Evolutionary conservation across 1,140 invertebrate species (phyloP).

Genomic region (Diabrotica virgifera): DNA sequence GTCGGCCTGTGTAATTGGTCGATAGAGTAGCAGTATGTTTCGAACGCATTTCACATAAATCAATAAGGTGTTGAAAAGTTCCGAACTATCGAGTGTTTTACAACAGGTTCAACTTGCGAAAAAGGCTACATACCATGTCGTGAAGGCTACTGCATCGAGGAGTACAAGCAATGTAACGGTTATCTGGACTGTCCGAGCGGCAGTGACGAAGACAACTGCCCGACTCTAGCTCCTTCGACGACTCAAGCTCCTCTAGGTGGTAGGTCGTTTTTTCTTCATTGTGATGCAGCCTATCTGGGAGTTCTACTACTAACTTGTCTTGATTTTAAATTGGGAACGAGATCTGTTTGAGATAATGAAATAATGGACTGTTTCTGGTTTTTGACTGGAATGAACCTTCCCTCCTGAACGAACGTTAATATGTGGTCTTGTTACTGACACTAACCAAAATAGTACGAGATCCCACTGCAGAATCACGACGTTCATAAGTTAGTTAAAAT

Average conservation of each 20-base stretch:
- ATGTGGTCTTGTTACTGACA: too few relatives aligned
- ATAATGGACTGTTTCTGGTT: too few relatives aligned
- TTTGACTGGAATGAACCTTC: too few relatives aligned
- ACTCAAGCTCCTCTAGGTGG: neutral
- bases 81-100: conserved; percentile 6
- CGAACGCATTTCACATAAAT: too few relatives aligned
- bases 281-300: neutral
- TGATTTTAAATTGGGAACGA: too few relatives aligned
- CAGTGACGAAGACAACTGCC: conserved; percentile 67
- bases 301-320: neutral
- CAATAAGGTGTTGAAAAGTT: neutral
- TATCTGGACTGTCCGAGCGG: conserved; percentile 62
- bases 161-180: conserved; percentile 63
- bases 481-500: too few relatives aligned
- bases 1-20: too few relatives aligned
- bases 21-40: too few relatives aligned
- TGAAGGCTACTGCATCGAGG: conserved; percentile 63
- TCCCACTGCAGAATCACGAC: too few relatives aligned
- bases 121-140: conserved; percentile 58
- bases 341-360: too few relatives aligned
- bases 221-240: conserved; percentile 10
- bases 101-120: conserved; percentile 43
- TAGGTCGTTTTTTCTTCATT: neutral
- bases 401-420: too few relatives aligned
- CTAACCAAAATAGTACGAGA: too few relatives aligned